Conservation (phyloP, 2,113 vertebrate genomes). For the Charina bottae region DNA sequence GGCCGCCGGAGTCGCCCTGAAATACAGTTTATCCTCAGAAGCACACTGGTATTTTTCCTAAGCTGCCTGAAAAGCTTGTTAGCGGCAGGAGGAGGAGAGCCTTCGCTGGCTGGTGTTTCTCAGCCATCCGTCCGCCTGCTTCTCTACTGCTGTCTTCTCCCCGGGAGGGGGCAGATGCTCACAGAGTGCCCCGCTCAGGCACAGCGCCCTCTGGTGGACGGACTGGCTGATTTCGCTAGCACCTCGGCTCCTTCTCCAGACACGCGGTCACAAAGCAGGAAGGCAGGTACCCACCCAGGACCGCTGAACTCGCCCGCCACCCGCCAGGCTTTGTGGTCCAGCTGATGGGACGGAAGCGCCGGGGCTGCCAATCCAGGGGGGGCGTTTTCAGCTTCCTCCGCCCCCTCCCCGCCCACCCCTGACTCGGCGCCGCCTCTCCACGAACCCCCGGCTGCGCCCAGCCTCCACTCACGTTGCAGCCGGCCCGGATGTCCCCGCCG, state of each 20-base stretch:
- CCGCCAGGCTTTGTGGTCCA: no score
- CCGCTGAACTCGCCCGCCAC: no score
- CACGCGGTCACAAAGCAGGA: no score
- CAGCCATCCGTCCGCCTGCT: background rate
- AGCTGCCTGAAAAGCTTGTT: background rate
- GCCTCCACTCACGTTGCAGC: conserved; percentile 68
- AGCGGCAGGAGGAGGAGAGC: no score
- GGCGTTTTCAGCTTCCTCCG: background rate
- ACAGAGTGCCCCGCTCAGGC: no score
- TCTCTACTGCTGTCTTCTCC: background rate
- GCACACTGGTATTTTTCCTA: background rate
- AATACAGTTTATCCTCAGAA: background rate
- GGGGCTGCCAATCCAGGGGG: background rate
- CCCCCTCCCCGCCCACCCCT: background rate
- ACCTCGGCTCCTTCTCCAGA: no score
- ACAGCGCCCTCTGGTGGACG: no score
- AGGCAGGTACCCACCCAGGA: no score
- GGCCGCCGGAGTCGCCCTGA: conserved; percentile 90
- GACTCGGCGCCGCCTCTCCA: background rate
- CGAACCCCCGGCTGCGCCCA: rapidly evolving
- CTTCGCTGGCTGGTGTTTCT: background rate
- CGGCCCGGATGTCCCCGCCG: conserved; percentile 53
- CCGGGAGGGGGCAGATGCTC: no score
- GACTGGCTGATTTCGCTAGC: no score
- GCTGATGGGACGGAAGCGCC: background rate